Conservation (phyloP, 2,113 vertebrate species). For the Thomomys bottae region DNA sequence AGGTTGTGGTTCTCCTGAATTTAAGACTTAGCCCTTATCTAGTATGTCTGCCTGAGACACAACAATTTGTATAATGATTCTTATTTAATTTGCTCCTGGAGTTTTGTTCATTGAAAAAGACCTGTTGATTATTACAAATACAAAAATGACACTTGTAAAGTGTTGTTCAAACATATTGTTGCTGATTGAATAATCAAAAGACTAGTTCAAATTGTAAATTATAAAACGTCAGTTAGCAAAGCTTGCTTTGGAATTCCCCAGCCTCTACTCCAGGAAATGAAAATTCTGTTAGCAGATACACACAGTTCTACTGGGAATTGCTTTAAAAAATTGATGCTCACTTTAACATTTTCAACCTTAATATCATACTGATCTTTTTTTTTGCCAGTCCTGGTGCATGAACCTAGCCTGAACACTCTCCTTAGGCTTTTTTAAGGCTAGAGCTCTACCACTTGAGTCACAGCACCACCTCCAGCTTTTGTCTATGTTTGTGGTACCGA, state of each 20-base stretch:
- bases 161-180: slow-evolving; percentile 13
- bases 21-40: not conserved
- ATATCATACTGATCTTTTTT: not conserved
- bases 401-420: no score
- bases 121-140: not conserved
- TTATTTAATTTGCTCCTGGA: slow-evolving; percentile 30
- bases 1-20: not conserved
- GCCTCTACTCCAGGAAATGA: not conserved
- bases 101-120: slow-evolving; percentile 29
- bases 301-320: not conserved
- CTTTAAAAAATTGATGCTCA: no score
- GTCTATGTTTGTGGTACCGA: no score
- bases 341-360: not conserved
- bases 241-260: not conserved
- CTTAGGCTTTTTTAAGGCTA: no score
- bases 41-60: not conserved
- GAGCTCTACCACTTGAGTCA: no score
- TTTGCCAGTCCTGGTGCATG: no score
- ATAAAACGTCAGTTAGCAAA: not conserved
- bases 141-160: not conserved
- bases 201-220: slow-evolving; percentile 17
- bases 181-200: not conserved
- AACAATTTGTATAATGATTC: not conserved
- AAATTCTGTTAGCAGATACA: not conserved
- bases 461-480: no score